A percentile compares a stretch with the other conserved stretches of the same genome.
These are phyloP conservation scores for Mastomys coucha DNA, from an alignment of 2,113 vertebrate species.

Conservation along the genomic window DNA sequence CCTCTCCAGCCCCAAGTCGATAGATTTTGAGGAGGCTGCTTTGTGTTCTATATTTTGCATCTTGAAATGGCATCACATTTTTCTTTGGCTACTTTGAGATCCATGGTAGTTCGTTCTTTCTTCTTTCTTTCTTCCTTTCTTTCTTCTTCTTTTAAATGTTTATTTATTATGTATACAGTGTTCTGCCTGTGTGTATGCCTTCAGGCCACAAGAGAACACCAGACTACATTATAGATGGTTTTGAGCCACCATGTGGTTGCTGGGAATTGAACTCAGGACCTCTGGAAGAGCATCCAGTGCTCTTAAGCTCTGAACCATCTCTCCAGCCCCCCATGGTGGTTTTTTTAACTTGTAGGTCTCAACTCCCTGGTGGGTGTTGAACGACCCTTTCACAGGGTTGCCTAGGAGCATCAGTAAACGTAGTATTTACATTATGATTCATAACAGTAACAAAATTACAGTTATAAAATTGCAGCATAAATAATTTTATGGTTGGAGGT, in stretches of 20 bases:
- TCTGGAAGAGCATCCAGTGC: too few relatives aligned
- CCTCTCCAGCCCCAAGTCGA: not conserved
- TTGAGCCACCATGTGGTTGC: too few relatives aligned
- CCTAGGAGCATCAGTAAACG: not conserved
- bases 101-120: not conserved
- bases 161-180: too few relatives aligned
- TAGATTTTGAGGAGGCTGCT: not conserved
- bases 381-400: not conserved
- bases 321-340: not conserved
- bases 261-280: too few relatives aligned
- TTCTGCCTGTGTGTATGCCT: too few relatives aligned
- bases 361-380: not conserved
- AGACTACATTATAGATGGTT: too few relatives aligned
- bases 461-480: not conserved
- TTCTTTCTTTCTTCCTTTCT: not conserved
- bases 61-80: slow-evolving; percentile 35
- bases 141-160: too few relatives aligned
- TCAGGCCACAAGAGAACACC: too few relatives aligned
- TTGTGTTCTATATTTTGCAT: slow-evolving; percentile 23
- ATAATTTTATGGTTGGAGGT: not conserved
- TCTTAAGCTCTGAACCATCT: too few relatives aligned
- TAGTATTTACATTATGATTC: not conserved
- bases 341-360: not conserved
- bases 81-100: slow-evolving; percentile 41
- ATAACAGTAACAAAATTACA: not conserved